Conservation (phyloP, 2,888 invertebrate genomes). For the Drosophila anomalipes region DNA sequence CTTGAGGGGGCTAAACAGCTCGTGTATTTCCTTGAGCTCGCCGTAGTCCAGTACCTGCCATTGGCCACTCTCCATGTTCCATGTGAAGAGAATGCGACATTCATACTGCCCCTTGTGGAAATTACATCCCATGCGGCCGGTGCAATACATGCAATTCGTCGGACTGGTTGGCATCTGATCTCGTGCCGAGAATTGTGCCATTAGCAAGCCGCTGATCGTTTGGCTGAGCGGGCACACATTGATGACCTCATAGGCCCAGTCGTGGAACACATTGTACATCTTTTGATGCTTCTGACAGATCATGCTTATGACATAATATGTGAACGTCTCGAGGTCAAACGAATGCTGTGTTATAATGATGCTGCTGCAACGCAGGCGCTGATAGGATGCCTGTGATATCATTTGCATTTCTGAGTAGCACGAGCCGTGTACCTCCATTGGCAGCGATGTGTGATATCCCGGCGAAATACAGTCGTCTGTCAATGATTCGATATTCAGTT, state of each 20-base stretch:
- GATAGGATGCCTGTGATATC: slow-evolving; percentile 85
- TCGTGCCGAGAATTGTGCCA: slow-evolving; percentile 85
- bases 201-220: slow-evolving; percentile 82
- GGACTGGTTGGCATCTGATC: slow-evolving; percentile 78
- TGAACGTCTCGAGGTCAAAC: slow-evolving; percentile 85
- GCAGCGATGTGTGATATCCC: slow-evolving; percentile 85
- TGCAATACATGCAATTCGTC: slow-evolving; percentile 83
- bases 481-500: background rate
- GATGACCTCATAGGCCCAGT: slow-evolving; percentile 85
- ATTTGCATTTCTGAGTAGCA: slow-evolving; percentile 86
- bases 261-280: slow-evolving; percentile 85
- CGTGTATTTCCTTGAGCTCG: slow-evolving; percentile 81
- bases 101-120: slow-evolving; percentile 84
- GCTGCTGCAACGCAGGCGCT: slow-evolving; percentile 83
- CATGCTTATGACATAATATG: slow-evolving; percentile 84
- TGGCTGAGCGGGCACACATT: slow-evolving; percentile 84
- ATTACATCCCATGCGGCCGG: slow-evolving; percentile 82
- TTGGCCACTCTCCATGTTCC: slow-evolving; percentile 85
- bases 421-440: slow-evolving; percentile 85
- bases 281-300: slow-evolving; percentile 85
- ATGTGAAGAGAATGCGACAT: slow-evolving; percentile 84
- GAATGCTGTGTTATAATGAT: slow-evolving; percentile 85
- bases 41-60: slow-evolving; percentile 85
- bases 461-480: slow-evolving; percentile 85
- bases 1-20: slow-evolving; percentile 72